Evolutionary conservation across 2,888 invertebrate species (phyloP), one percentile per base, ranked within the genome.

Genomic region (Athalia cordata): DNA sequence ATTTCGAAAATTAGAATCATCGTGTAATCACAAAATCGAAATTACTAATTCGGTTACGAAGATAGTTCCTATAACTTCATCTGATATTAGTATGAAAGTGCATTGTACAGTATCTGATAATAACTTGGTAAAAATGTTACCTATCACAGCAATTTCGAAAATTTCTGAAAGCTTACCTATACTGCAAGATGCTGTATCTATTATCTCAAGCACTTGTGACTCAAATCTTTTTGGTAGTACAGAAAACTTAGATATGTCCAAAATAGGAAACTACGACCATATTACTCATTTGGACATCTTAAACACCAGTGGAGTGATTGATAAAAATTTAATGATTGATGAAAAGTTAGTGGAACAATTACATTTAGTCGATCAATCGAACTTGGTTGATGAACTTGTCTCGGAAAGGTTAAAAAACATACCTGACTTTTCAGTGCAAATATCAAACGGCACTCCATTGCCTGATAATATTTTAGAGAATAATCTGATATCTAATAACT

Each of bases 301-400:
- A n/a, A 86, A 85, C 78, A 86, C 84, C 4, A 86, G 85, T 61
- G 85, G 87, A 0, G 87, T 86, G 0, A 87, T 87, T 47, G 88
- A 87, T 77, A 87, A 87, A 49, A 87, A 87, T 78, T 82, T 89
- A 61, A 84, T 88, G 80, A 88, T 89, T 43, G 89, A 89, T 49
- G 89, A 89, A n/a, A 89, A 89, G 77, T 81, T 89, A 61, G 89
- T 87, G 3, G 89, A 89, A 65, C 88, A 89, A 5, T 77, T 89
- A 66, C 87, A 89, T 78, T 81, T 89, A 9, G 88, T 87, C 4
- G 88, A 89, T 78, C 89, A 88, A 79, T 84, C 88, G 11, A 87
- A 87, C 81, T 84, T 89, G 65, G 89, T 88, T 9, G 89, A 89
- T 75, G 89, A 89, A 64, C 70, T 89, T 11, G 88, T 89, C 7